Evolutionary conservation across 1,140 invertebrate species (phyloP).

Genomic region (Elysia chlorotica): DNA sequence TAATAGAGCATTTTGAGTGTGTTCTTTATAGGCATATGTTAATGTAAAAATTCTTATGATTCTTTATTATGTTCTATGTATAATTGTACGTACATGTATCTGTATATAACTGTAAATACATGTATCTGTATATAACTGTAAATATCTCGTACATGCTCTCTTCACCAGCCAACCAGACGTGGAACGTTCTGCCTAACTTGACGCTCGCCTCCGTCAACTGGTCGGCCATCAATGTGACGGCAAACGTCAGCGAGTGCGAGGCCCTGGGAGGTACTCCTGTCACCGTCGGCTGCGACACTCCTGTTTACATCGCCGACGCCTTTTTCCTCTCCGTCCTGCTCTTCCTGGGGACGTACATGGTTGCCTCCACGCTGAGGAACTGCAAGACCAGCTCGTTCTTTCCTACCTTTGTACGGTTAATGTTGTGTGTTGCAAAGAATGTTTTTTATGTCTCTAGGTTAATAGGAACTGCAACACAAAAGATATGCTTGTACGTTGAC

Average conservation of each 20-base stretch:
- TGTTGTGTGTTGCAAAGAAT: too few species aligned
- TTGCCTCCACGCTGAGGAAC: conserved; percentile 87
- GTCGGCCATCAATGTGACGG: conserved; percentile 24
- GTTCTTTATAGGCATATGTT: too few species aligned
- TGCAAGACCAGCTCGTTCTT: conserved; percentile 96
- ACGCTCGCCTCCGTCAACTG: conserved; percentile 21
- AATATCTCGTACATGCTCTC: background rate
- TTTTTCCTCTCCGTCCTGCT: conserved; percentile 95
- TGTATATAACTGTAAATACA: too few species aligned
- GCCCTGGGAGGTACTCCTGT: conserved; percentile 70
- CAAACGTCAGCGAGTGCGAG: conserved; percentile 28
- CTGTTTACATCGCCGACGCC: conserved; percentile 69
- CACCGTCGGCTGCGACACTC: conserved; percentile 71
- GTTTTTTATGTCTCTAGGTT: too few species aligned
- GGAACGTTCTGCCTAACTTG: background rate
- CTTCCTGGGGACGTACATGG: conserved; percentile 89
- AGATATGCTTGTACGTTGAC: too few species aligned
- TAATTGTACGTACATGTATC: too few species aligned
- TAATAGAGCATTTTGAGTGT: too few species aligned
- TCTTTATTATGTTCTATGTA: too few species aligned
- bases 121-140: too few species aligned
- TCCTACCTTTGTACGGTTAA: conserved; percentile 69
- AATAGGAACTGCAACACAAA: too few species aligned
- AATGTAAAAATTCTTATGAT: too few species aligned
- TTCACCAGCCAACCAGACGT: background rate